These are phyloP conservation scores for Drosophila equinoxialis DNA, from an alignment of 1,140 invertebrate species.

Conservation along the genomic window DNA sequence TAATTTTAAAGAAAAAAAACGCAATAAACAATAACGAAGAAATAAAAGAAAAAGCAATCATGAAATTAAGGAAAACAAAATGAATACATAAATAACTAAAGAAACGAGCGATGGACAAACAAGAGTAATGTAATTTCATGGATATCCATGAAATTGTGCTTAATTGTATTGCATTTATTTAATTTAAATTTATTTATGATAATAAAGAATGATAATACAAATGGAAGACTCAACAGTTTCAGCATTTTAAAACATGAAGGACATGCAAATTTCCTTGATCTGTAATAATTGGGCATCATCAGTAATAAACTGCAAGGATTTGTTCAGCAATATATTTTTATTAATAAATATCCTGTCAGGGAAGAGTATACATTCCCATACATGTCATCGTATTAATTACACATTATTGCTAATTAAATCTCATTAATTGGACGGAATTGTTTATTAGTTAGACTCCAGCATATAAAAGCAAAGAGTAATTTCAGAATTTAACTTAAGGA, in stretches of 20 bases:
- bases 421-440: background rate
- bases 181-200: constrained; percentile 81
- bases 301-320: background rate
- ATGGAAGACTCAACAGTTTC: background rate
- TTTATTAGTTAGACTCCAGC: background rate
- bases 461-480: too few relatives aligned
- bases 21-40: constrained; percentile 55
- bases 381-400: background rate
- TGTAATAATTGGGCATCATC: background rate
- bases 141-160: constrained; percentile 69
- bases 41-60: constrained; percentile 38
- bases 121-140: constrained; percentile 66
- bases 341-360: constrained; percentile 1
- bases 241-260: too few relatives aligned
- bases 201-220: constrained; percentile 79
- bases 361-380: background rate
- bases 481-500: too few relatives aligned
- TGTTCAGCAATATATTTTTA: background rate
- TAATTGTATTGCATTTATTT: constrained; percentile 82
- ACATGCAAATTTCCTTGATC: too few relatives aligned
- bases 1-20: constrained; percentile 59
- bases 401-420: background rate
- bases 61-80: constrained; percentile 43
- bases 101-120: constrained; percentile 44
- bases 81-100: constrained; percentile 4